These are phyloP conservation scores for Eurytoma adleriae DNA, from an alignment of 2,888 invertebrate species.

Conservation along the genomic window DNA sequence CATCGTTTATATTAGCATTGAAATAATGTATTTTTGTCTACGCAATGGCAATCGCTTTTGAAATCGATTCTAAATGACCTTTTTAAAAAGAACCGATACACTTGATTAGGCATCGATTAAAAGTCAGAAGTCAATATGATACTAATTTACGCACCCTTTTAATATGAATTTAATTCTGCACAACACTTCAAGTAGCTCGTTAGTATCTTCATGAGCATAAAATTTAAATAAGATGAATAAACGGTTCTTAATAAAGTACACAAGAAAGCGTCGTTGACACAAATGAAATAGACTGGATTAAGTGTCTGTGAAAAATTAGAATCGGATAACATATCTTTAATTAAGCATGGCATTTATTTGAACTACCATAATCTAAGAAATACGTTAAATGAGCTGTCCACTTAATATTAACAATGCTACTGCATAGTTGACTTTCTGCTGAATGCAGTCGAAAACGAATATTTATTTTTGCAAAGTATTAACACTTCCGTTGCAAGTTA, in stretches of 20 bases:
- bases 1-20: neutral
- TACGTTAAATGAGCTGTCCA: too few relatives aligned
- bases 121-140: neutral
- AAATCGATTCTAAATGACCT: constrained; percentile 19
- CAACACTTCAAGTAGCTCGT: neutral
- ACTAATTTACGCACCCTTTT: constrained; percentile 27
- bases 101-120: neutral
- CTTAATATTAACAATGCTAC: too few relatives aligned
- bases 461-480: constrained; percentile 23
- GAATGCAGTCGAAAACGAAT: neutral
- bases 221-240: neutral
- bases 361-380: too few relatives aligned
- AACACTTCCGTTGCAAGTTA: constrained; percentile 26
- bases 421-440: neutral
- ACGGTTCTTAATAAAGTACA: too few relatives aligned
- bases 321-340: too few relatives aligned
- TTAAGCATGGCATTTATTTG: too few relatives aligned
- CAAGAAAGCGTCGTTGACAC: too few relatives aligned
- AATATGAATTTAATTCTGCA: too few relatives aligned
- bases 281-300: too few relatives aligned
- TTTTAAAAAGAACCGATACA: constrained; percentile 3
- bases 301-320: too few relatives aligned
- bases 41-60: neutral
- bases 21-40: neutral
- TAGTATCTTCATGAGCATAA: neutral